Evolutionary conservation across 1,140 invertebrate species (phyloP).

Genomic region (Octopus sinensis): DNA sequence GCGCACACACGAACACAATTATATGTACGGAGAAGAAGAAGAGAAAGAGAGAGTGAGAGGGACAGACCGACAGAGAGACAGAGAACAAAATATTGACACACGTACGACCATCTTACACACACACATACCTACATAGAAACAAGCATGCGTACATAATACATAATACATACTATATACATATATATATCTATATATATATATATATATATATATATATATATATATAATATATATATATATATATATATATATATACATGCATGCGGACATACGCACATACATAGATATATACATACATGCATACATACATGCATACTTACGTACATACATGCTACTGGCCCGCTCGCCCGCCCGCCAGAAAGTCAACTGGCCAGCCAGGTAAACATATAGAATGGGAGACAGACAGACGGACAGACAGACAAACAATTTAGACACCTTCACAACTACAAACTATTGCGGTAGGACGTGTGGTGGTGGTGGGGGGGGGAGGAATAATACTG

Average conservation of each 20-base stretch:
- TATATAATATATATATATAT: background rate
- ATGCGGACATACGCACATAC: background rate
- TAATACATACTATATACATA: too few species aligned
- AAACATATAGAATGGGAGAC: background rate
- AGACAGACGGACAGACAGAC: too few species aligned
- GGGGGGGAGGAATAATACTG: too few species aligned
- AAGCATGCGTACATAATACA: background rate
- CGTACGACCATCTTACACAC: background rate
- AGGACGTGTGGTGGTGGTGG: too few species aligned
- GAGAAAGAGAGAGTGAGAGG: background rate
- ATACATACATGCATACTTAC: background rate
- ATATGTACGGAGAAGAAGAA: background rate
- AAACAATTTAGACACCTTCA: too few species aligned
- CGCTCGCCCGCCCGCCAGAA: background rate
- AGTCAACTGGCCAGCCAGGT: background rate
- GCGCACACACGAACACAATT: background rate
- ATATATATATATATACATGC: background rate
- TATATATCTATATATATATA: background rate
- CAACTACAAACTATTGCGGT: too few species aligned
- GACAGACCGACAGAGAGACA: background rate
- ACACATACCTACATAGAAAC: background rate
- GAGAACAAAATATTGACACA: background rate
- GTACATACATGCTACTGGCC: background rate
- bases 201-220: background rate
- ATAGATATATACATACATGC: background rate